These are phyloP conservation scores for Solea solea DNA, from an alignment of 2,113 vertebrate genomes.

Conservation along the genomic window DNA sequence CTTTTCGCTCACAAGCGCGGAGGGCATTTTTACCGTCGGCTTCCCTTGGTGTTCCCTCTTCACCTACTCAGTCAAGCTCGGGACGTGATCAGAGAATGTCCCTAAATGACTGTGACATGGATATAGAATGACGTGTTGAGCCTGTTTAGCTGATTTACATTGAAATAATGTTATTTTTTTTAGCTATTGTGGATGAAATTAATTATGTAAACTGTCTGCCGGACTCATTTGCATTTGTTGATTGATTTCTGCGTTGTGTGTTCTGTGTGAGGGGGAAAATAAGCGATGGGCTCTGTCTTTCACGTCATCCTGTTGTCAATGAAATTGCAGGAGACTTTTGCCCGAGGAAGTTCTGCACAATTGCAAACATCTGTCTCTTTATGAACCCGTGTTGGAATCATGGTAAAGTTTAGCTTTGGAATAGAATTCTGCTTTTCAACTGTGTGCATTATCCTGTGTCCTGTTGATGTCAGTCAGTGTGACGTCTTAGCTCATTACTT, in stretches of 20 bases:
- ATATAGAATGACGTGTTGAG: slow-evolving; percentile 9
- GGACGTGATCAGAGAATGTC: slow-evolving; percentile 27
- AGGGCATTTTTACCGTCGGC: slow-evolving; percentile 5
- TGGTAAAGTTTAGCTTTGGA: slow-evolving; percentile 12
- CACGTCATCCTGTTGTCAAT: slow-evolving; percentile 30
- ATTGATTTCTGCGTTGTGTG: slow-evolving; percentile 62
- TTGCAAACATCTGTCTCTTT: slow-evolving; percentile 56
- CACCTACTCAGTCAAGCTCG: not conserved
- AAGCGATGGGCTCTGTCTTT: slow-evolving; percentile 51
- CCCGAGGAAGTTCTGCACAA: slow-evolving; percentile 47
- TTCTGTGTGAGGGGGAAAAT: slow-evolving; percentile 11
- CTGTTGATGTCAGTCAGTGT: slow-evolving; percentile 6
- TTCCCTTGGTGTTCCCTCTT: not conserved
- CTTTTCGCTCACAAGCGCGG: not conserved
- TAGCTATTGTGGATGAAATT: slow-evolving; percentile 58
- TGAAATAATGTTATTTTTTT: slow-evolving; percentile 47
- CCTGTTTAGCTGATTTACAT: slow-evolving; percentile 48
- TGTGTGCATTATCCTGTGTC: not conserved
- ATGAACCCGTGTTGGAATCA: slow-evolving; percentile 18
- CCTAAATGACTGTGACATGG: slow-evolving; percentile 25
- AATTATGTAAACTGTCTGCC: slow-evolving; percentile 61
- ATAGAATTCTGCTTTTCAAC: slow-evolving; percentile 15
- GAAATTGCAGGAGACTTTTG: slow-evolving; percentile 34
- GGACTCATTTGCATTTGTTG: slow-evolving; percentile 69
- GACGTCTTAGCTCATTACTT: slow-evolving; percentile 12